phyloP scores from a whole-genome alignment of 1,140 invertebrate species.

The Halictus rubicundus region DNA sequence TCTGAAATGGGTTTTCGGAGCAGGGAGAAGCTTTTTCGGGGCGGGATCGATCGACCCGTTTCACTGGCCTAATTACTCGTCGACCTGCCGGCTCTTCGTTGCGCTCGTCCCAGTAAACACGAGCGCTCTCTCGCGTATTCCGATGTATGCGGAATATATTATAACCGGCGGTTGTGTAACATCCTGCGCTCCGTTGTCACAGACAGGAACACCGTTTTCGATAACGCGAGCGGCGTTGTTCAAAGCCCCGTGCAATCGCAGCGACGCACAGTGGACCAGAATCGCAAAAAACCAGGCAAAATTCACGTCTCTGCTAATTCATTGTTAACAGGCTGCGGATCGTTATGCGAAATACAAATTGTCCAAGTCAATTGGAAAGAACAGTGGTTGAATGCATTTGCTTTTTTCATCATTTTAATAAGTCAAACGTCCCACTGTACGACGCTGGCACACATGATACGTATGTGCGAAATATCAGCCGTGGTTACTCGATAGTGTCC shows the following conservation, averaged over 20 bases:
- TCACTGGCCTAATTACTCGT: constrained; percentile 42
- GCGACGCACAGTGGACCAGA: not conserved
- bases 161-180: not conserved
- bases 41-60: constrained; percentile 40
- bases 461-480: too few relatives aligned
- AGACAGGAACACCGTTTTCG: not conserved
- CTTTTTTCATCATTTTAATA: too few relatives aligned
- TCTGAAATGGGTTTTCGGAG: constrained; percentile 35
- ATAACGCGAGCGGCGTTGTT: not conserved
- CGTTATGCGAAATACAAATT: too few relatives aligned
- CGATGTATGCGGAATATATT: not conserved
- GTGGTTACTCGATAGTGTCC: too few relatives aligned
- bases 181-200: not conserved
- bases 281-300: too few relatives aligned
- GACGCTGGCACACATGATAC: too few relatives aligned
- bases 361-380: too few relatives aligned
- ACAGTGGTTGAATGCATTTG: too few relatives aligned
- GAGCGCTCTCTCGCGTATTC: not conserved
- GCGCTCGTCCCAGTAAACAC: constrained; percentile 12
- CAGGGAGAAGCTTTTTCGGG: constrained; percentile 32
- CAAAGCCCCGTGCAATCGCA: not conserved
- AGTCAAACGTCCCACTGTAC: too few relatives aligned
- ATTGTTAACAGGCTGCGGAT: too few relatives aligned
- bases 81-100: not conserved
- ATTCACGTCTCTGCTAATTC: too few relatives aligned